Evolutionary conservation across 1,140 invertebrate genomes (phyloP).

Genomic region (Drosophila nebulosa): DNA sequence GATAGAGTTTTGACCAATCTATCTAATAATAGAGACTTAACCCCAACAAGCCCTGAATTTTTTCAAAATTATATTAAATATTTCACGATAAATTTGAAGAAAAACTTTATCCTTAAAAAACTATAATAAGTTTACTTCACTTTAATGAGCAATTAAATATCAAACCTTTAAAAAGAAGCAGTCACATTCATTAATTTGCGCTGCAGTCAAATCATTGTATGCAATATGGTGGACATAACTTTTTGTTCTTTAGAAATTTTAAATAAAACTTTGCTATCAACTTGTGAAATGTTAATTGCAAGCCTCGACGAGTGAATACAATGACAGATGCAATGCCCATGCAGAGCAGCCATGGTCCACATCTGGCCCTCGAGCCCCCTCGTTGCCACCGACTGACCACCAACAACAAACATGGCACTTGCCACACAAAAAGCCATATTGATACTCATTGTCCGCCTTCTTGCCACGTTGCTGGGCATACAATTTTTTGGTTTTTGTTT

Average conservation of each 20-base stretch:
- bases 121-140: neutral
- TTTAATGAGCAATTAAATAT: neutral
- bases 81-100: too few relatives aligned
- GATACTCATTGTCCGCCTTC: conserved; percentile 40
- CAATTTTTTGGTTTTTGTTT: conserved; percentile 42
- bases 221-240: neutral
- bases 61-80: too few relatives aligned
- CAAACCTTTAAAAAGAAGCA: neutral
- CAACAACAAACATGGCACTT: neutral
- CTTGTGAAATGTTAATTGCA: conserved; percentile 62
- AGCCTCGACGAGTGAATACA: conserved; percentile 19
- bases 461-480: conserved; percentile 4
- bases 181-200: neutral
- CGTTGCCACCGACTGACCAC: neutral
- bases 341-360: neutral
- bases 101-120: too few relatives aligned
- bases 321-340: conserved; percentile 27
- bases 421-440: conserved; percentile 28
- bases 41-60: too few relatives aligned
- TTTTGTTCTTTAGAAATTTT: conserved; percentile 12
- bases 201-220: neutral
- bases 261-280: conserved; percentile 17
- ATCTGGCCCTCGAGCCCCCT: neutral
- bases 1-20: too few relatives aligned
- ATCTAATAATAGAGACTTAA: too few relatives aligned